Evolutionary conservation across 2,888 invertebrate genomes (phyloP).

Genomic region (Chloromyia formosa): DNA sequence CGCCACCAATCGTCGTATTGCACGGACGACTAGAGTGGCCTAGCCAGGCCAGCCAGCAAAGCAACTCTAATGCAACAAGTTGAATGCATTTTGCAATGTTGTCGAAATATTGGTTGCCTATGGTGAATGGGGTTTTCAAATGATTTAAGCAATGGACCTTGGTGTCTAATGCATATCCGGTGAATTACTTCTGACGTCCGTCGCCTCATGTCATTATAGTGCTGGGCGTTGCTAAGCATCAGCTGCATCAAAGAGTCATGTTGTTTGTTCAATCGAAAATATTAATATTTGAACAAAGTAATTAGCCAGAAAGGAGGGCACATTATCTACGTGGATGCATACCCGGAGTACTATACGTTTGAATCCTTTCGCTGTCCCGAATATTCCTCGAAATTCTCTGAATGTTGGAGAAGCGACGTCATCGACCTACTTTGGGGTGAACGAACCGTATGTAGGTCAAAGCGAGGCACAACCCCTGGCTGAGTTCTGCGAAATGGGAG

Average conservation of each 20-base stretch:
- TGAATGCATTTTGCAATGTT: slow-evolving; percentile 8
- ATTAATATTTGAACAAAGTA: not conserved
- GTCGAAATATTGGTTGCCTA: not conserved
- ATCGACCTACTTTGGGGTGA: slow-evolving; percentile 53
- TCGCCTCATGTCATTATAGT: too few species aligned
- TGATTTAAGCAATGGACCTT: too few species aligned
- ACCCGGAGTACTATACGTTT: not conserved
- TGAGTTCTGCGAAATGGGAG: slow-evolving; percentile 54
- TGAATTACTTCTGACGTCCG: too few species aligned
- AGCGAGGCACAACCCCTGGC: slow-evolving; percentile 62
- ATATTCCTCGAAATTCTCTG: not conserved
- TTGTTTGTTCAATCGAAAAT: too few species aligned
- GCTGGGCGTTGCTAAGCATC: too few species aligned
- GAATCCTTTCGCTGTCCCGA: not conserved
- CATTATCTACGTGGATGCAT: not conserved
- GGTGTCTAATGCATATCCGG: too few species aligned
- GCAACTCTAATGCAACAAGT: slow-evolving; percentile 17
- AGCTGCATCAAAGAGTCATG: too few species aligned
- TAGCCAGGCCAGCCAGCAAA: not conserved
- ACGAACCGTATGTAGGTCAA: slow-evolving; percentile 61
- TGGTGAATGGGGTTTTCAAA: too few species aligned
- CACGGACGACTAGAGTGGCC: slow-evolving; percentile 5
- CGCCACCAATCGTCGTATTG: not conserved
- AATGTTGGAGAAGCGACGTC: slow-evolving; percentile 33
- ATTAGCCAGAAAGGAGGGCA: not conserved